Percentiles rank a stretch among this genome's conserved stretches.
Conservation (phyloP, 2,888 invertebrate genomes). For the Xestoiulus laeticollis region DNA sequence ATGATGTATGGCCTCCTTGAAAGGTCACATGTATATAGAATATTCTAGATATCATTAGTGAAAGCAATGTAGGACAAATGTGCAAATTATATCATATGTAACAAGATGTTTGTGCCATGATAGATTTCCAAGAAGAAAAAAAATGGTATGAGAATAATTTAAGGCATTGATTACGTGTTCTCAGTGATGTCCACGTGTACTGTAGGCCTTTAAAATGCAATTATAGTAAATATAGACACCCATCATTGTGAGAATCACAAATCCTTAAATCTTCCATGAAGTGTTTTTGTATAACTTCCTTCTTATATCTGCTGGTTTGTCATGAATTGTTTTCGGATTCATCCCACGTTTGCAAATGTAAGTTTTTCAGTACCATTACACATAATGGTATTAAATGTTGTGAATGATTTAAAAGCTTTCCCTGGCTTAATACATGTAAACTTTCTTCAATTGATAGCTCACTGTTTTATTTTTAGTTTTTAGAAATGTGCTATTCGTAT, state of each 20-base stretch:
- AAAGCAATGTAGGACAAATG: slow-evolving; percentile 25
- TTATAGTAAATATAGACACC: background rate
- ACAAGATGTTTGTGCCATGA: background rate
- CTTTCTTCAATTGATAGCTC: too few relatives aligned
- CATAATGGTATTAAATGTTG: background rate
- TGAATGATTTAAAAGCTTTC: background rate
- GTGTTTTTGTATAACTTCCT: slow-evolving; percentile 21
- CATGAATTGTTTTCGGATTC: background rate
- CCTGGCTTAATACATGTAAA: too few relatives aligned
- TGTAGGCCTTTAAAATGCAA: slow-evolving; percentile 11
- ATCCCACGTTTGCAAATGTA: slow-evolving; percentile 8
- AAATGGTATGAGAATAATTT: background rate
- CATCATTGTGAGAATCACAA: background rate
- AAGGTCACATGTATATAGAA: slow-evolving; percentile 17
- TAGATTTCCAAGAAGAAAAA: background rate
- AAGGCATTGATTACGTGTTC: background rate
- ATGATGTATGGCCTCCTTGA: background rate
- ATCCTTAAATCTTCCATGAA: background rate
- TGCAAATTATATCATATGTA: background rate
- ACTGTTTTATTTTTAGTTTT: too few relatives aligned
- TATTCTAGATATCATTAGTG: background rate
- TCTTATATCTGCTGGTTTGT: background rate
- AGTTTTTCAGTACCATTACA: background rate
- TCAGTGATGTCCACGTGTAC: background rate
- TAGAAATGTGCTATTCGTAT: too few relatives aligned